Base-by-base conservation (phyloP, 2,797 vertebrate genomes). In the Coracias cyanogaster region DNA sequence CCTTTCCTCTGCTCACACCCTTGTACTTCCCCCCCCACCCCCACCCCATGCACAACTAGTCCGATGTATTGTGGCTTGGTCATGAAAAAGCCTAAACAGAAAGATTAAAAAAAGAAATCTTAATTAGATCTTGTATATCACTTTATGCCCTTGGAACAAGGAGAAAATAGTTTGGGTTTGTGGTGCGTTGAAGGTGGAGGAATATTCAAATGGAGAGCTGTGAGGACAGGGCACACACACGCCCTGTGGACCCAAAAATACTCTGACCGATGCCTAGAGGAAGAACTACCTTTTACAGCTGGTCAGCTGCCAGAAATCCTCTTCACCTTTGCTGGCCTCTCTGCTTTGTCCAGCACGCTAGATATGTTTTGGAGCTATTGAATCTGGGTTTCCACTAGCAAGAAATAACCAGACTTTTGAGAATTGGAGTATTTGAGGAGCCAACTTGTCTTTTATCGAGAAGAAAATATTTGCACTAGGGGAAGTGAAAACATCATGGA, bases 1-100 rank as follows among this genome's bases (percentile, higher is more conserved):
- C 52, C 64, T 87, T 92, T 91, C 93, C 93, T 91, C 83, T 87
- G 89, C 65, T 92, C 74, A 91, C 71, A 77, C 89, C 78, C 89
- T 87, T 81, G 35, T 49, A 65, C 55, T 91, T 66, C 54, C 58
- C 60, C 25, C 37, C 60, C 25, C n/a, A n/a, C n/a, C n/a, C n/a
- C n/a, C n/a, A n/a, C 37, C 20, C 24, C 29, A 6, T 15, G 35
- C 28, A 31, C 62, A 71, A 37, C 39, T 52, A 49, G 35, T 35
- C 46, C 7, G 6, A 31, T 14, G 41, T 51, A 16, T 35, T 46
- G 80, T 49, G 29, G 18, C 45, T 39, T 18, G 55, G 39, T 69
- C 46, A 33, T 70, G 39, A 77, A 88, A 77, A 72, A 73, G 37
- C 20, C 22, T 26, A 64, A 57, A 9, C 12, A 57, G 65, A 85